Base-by-base conservation (phyloP, 2,888 invertebrate species). In the Pegoplata infirma region DNA sequence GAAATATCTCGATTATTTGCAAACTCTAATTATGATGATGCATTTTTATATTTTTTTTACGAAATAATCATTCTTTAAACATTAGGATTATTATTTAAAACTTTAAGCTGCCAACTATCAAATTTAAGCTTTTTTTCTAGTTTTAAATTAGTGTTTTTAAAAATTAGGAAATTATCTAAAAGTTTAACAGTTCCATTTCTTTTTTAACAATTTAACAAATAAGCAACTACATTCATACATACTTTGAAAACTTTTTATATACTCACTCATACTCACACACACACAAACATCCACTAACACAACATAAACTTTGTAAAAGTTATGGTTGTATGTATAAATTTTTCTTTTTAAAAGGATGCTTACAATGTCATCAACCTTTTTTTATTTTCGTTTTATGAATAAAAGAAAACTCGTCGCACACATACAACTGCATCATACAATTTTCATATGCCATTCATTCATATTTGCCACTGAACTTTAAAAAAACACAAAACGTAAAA, bases 291-390 rank as follows among this genome's bases (percentile, higher is more conserved):
- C 32, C 12, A 67, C 14, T 36, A n/a, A 1, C 12, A 46, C 21
- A 46, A 21, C 36, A 32, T 56, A 47, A 71, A 71, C 46, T 53
- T n/a, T 51, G 21, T n/a, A 63, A 53, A 28, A 61, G 47, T 23
- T 14, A 14, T 6, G 21, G 28, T 8, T 47, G 8, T 47, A 6
- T 16, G 6, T 7, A 12, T 16, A 17, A 14, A 12, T 16, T 10
- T 14, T 14, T 16, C 17, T n/a, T 17, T 28, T 44, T 8, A 28
- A 53, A 77, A 77, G 58, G 51, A 73, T 78, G 58, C 78, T 78
- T 47, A 58, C 61, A 72, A 63, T 76, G 68, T 72, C 79, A 75
- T 66, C 56, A 75, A 71, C 66, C 67, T 63, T 68, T n/a, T 59
- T 32, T 59, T 72, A 23, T 53, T 51, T 73, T 49, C 16, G n/a